Evolutionary conservation across 2,888 invertebrate genomes (phyloP).

Genomic region (Protodeltote pygarga): DNA sequence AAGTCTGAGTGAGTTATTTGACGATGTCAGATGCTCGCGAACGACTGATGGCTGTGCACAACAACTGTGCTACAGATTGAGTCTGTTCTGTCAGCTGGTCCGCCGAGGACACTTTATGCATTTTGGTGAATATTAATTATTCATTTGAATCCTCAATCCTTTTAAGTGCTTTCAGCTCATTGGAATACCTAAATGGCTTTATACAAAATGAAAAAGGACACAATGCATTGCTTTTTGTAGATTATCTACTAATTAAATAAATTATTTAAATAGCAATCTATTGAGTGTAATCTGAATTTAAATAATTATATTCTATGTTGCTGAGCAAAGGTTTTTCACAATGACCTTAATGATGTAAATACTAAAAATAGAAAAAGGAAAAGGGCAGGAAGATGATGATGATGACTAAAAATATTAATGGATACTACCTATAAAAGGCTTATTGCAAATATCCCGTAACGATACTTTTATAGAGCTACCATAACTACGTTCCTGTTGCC

Average conservation of each 20-base stretch:
- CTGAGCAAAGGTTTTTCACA: no score
- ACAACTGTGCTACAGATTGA: conserved; percentile 38
- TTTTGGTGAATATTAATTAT: conserved; percentile 42
- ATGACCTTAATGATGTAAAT: no score
- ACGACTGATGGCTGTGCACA: conserved; percentile 55
- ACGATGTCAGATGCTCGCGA: conserved; percentile 66
- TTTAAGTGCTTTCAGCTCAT: conserved; percentile 23
- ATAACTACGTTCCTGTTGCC: neutral
- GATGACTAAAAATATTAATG: no score
- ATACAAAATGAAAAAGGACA: no score
- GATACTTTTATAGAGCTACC: no score
- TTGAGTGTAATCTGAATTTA: no score
- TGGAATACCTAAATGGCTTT: conserved; percentile 9
- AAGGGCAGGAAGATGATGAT: no score
- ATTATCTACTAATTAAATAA: conserved; percentile 6
- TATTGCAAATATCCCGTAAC: no score
- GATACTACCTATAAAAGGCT: no score
- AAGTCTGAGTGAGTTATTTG: conserved; percentile 78
- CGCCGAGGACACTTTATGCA: conserved; percentile 39
- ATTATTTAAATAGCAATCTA: neutral
- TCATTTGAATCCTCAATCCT: conserved; percentile 32
- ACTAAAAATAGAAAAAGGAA: no score
- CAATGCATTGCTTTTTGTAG: no score
- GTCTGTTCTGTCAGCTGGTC: conserved; percentile 17
- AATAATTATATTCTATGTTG: no score